A percentile compares a stretch with the other conserved stretches of the same genome.
Conservation (phyloP, 2,113 vertebrate species). For the Chlorodrepanis virens region DNA sequence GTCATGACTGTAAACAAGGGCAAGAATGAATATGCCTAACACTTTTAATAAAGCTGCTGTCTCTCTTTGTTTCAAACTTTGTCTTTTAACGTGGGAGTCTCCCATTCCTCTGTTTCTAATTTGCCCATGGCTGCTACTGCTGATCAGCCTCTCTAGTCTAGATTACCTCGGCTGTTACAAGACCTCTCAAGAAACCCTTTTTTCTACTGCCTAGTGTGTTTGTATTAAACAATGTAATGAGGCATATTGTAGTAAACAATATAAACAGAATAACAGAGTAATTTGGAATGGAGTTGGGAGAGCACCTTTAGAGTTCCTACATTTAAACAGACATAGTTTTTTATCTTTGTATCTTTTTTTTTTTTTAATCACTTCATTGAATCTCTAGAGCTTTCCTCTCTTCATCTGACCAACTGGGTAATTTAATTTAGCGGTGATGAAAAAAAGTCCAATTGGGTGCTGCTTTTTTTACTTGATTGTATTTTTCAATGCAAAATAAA, state of each 20-base stretch:
- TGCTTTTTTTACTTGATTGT: background rate
- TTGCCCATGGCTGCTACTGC: background rate
- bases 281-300: background rate
- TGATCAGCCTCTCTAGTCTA: background rate
- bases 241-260: slow-evolving; percentile 5
- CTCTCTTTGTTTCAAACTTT: background rate
- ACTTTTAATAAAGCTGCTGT: background rate
- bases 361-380: background rate
- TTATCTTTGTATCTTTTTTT: background rate
- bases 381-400: background rate
- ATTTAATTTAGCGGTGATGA: background rate
- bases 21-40: background rate
- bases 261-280: background rate
- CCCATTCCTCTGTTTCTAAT: background rate
- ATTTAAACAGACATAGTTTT: background rate
- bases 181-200: background rate
- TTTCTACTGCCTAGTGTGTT: background rate
- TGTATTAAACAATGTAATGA: slow-evolving; percentile 17
- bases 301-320: background rate
- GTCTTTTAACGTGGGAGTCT: background rate
- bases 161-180: background rate
- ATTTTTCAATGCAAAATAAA: slow-evolving; percentile 25
- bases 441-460: background rate
- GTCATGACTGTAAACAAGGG: background rate
- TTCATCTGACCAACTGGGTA: background rate